Evolutionary conservation across 2,797 vertebrate species (phyloP), one percentile per base, ranked within the genome.

Genomic region (Distichodus sexfasciatus): DNA sequence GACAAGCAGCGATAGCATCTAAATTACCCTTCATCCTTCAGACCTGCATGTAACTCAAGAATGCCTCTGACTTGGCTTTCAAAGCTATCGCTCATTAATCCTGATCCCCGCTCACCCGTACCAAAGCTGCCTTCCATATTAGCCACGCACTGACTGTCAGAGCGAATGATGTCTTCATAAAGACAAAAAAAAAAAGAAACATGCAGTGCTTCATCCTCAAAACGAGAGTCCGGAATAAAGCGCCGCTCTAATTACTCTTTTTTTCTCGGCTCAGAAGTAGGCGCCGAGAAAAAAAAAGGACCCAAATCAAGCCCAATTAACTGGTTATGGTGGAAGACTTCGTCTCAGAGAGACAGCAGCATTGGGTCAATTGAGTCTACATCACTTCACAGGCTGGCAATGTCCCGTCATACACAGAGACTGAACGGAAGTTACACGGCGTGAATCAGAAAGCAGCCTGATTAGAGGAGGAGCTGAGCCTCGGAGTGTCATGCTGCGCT

Each of bases 111-210:
- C 36, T 47, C 60, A 48, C 29, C 50, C 50, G 14, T 21, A 41
- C 28, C 19, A 9, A 35, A 50, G 36, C 17, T 10, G n/a, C 17
- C 12, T 47, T 47, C 41, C 31, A 36, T 43, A 41, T 55, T 46
- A 67, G 48, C 17, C 58, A 28, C 29, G 50, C 57, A 44, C 58
- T 29, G 43, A 24, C 31, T 67, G 51, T 64, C 26, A 24, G 33
- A 35, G 12, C 51, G 29, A 64, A 51, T 29, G 24, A 41, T 60
- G 28, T 59, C 59, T 74, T 64, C 40, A 72, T 33, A 26, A 38
- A 24, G 41, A 48, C 43, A 47, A 26, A 38, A 57, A 38, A 62
- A 31, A 26, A 38, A 57, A 38, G 55, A 31, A 4, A n/a, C 64
- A 67, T 11, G 10, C 17, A 33, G 46, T 12, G n/a, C 47, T 15